Conservation (phyloP, 2,113 vertebrate genomes). For the Salvelinus namaycush region DNA sequence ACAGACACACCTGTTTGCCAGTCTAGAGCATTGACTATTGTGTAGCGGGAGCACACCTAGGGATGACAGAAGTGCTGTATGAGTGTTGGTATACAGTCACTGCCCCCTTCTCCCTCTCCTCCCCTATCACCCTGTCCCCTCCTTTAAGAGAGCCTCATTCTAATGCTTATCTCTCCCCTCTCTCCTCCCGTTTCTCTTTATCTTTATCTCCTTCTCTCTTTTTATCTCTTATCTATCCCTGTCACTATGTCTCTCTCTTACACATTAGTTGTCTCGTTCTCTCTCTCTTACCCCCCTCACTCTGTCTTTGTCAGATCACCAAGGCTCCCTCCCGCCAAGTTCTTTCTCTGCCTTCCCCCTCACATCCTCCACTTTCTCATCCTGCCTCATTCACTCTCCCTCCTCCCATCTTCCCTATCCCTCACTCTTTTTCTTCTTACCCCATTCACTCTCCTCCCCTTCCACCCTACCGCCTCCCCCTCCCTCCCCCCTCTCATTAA, state of each 20-base stretch:
- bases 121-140: background rate
- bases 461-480: background rate
- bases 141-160: background rate
- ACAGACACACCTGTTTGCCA: background rate
- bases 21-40: background rate
- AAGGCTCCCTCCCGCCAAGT: background rate
- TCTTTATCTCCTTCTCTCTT: background rate
- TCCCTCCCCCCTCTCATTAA: constrained; percentile 23
- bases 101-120: background rate
- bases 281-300: background rate
- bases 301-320: background rate
- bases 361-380: constrained; percentile 21
- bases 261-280: too few relatives aligned
- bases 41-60: background rate
- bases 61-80: background rate
- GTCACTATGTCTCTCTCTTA: background rate
- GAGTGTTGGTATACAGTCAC: too few relatives aligned
- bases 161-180: background rate
- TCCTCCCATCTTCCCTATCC: background rate
- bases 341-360: background rate
- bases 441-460: background rate
- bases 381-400: constrained; percentile 1
- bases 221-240: background rate
- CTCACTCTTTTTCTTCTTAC: background rate
- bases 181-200: background rate